Base-by-base conservation (phyloP, 2,888 invertebrate species). In the Tyria jacobaeae region DNA sequence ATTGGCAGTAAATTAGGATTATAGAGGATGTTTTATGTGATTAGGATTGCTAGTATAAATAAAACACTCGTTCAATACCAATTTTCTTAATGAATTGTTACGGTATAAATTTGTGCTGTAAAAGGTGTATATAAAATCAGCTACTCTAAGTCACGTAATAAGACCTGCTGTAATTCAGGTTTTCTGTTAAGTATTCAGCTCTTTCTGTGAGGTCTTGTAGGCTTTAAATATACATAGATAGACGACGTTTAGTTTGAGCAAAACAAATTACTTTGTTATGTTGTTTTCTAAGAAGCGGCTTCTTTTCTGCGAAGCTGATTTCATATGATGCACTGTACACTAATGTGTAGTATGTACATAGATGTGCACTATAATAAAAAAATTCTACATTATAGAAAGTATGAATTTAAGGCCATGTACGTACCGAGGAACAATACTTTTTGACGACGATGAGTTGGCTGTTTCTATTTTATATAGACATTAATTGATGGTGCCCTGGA, bases 1-100 rank as follows among this genome's bases (percentile, higher is more conserved):
- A 58, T 52, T 51, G 58, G 25, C 14, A 58, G 41, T 58, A 58
- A 58, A 58, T 58, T 52, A 58, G 14, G 44, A 9, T 34, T 15
- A 10, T 53, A 53, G 49, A 52, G 7, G 34, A 44, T n/a, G 14
- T 52, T 52, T 58, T 58, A 58, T 44, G 51, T 35, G 35, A 48
- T 56, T 56, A 24, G 56, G 35, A 56, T 35, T 24, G 48, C 48
- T 10, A 47, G 41, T 25, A 56, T 48, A 48, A 56, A 34, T 56
- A 51, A 52, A 51, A 34, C 34, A 44, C 31, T 35, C 10, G 41
- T 44, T 58, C 44, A 44, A 41, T 51, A 41, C 44, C 57, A 51
- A 58, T 51, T 44, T 51, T 51, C 34, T 24, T 41, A 34, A 58
- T 51, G 21, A 35, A 34, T 35, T 14, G 21, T 34, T 51, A 34